A percentile compares a stretch with the other conserved stretches of the same genome.
These are phyloP conservation scores for Hemistola chrysoprasaria DNA, from an alignment of 2,888 invertebrate species.

Conservation along the genomic window DNA sequence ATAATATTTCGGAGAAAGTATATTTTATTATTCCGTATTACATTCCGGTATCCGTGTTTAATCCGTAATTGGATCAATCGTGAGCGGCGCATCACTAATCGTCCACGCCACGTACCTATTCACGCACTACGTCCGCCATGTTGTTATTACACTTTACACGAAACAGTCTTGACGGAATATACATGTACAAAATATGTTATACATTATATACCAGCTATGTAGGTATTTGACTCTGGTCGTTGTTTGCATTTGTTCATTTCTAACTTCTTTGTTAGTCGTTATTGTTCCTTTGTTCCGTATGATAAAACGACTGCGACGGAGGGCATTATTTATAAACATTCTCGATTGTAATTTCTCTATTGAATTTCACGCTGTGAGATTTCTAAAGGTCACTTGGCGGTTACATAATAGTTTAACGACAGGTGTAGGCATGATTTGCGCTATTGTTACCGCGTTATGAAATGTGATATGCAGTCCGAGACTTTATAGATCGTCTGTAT, in stretches of 20 bases:
- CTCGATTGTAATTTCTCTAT: slow-evolving; percentile 44
- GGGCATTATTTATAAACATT: slow-evolving; percentile 68
- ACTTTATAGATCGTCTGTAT: too few relatives aligned
- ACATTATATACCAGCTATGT: too few relatives aligned
- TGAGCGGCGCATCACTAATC: slow-evolving; percentile 50
- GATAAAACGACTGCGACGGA: slow-evolving; percentile 52
- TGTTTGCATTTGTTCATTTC: slow-evolving; percentile 73
- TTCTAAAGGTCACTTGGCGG: slow-evolving; percentile 28
- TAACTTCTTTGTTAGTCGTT: slow-evolving; percentile 68
- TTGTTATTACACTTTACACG: slow-evolving; percentile 62
- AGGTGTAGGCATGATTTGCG: slow-evolving; percentile 39
- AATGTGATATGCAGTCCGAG: too few relatives aligned
- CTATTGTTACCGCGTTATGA: slow-evolving; percentile 35
- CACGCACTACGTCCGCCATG: slow-evolving; percentile 57
- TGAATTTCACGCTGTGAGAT: slow-evolving; percentile 38
- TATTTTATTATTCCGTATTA: too few relatives aligned
- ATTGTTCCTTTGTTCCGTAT: slow-evolving; percentile 70
- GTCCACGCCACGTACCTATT: slow-evolving; percentile 40
- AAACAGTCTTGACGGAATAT: too few relatives aligned
- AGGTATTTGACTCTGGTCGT: slow-evolving; percentile 24
- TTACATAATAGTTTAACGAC: slow-evolving; percentile 33
- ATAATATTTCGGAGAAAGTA: slow-evolving; percentile 36
- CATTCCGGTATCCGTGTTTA: slow-evolving; percentile 9
- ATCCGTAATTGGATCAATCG: slow-evolving; percentile 52
- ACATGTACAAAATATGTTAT: too few relatives aligned